Conservation (phyloP, 2,797 vertebrate genomes). For the Coregonus sp. region DNA sequence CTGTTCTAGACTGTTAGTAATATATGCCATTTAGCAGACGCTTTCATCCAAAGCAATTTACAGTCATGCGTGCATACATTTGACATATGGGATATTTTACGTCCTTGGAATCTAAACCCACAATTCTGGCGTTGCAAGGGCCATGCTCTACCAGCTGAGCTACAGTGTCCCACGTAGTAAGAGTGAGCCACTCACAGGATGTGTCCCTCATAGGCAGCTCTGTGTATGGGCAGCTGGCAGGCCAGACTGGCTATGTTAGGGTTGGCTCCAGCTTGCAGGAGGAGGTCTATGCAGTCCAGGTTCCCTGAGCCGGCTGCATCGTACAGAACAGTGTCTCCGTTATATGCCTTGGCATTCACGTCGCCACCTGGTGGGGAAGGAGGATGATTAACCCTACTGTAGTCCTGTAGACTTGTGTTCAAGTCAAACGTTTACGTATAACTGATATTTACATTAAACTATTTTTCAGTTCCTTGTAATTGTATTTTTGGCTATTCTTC, state of each 20-base stretch:
- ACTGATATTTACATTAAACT: background rate
- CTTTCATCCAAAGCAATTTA: no score
- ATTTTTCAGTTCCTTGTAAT: no score
- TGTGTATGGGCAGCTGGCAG: conserved; percentile 84
- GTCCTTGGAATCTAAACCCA: no score
- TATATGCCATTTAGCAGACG: no score
- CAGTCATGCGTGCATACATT: no score
- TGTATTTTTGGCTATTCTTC: background rate
- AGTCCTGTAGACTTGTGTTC: background rate
- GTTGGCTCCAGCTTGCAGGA: conserved; percentile 83
- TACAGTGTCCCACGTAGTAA: conserved; percentile 21
- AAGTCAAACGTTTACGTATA: background rate
- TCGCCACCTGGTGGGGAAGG: conserved; percentile 76
- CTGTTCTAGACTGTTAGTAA: no score
- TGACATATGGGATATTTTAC: no score
- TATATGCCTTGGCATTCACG: conserved; percentile 78
- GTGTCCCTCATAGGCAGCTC: conserved; percentile 85
- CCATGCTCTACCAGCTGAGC: no score
- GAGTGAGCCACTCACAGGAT: conserved; percentile 79
- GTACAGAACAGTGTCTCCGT: conserved; percentile 81
- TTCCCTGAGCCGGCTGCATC: conserved; percentile 84
- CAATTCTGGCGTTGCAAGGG: no score
- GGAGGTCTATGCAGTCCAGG: conserved; percentile 82
- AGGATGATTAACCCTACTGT: background rate
- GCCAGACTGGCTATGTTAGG: conserved; percentile 81